A percentile compares a stretch with the other conserved stretches of the same genome.
These are phyloP conservation scores for Carassius gibelio DNA, from an alignment of 2,113 vertebrate genomes.

Conservation along the genomic window DNA sequence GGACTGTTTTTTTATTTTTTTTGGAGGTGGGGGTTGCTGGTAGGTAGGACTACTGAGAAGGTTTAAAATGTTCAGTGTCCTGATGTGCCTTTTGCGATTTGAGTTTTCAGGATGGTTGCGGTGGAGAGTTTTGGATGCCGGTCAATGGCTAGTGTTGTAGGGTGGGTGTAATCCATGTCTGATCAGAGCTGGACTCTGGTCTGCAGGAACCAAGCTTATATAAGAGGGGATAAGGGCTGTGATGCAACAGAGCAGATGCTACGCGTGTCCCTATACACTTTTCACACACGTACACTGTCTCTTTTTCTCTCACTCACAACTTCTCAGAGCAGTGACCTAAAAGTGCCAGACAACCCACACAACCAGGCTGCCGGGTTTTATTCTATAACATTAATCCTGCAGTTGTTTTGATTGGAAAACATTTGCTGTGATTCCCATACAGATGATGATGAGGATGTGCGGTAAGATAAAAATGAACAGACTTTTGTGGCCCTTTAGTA, in stretches of 20 bases:
- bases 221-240: constrained; percentile 37
- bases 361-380: constrained; percentile 11
- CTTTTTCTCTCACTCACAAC: constrained; percentile 2
- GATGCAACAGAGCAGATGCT: constrained; percentile 40
- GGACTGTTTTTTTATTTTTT: not conserved
- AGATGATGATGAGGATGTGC: not conserved
- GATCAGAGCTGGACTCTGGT: constrained; percentile 35
- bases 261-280: constrained; percentile 6
- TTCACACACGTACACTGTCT: constrained; percentile 15
- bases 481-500: not conserved
- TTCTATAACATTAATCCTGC: constrained; percentile 15
- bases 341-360: constrained; percentile 16
- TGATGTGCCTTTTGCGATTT: not conserved
- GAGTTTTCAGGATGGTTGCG: not conserved
- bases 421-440: constrained; percentile 16
- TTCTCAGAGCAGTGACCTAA: not conserved
- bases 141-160: constrained; percentile 1
- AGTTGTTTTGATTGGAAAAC: constrained; percentile 31
- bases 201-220: constrained; percentile 25
- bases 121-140: not conserved
- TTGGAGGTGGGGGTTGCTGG: not conserved
- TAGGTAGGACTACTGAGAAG: not conserved
- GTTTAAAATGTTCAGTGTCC: not conserved
- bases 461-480: not conserved
- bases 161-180: constrained; percentile 31